Percentiles rank a stretch among this genome's conserved stretches.
phyloP scores from a whole-genome alignment of 30 jellyfish, hydroid and myxozoan genomes.

The Aurelia aurita complex sp. Pacific region DNA sequence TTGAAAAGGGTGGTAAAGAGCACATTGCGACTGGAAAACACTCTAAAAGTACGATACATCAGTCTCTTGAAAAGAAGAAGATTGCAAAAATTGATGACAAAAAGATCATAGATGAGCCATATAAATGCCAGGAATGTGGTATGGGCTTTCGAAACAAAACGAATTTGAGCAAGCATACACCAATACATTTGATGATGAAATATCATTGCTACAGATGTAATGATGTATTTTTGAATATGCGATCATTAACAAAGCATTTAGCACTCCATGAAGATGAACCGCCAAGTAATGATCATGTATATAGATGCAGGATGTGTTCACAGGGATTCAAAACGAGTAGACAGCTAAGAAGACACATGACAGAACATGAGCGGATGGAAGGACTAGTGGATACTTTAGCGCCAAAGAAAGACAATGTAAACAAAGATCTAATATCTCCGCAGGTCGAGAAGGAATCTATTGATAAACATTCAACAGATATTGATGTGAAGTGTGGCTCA shows the following conservation, averaged over 20 bases:
- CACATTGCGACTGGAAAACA: background rate
- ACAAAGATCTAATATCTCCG: background rate
- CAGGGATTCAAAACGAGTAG: slow-evolving; percentile 59
- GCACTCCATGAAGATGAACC: slow-evolving; percentile 63
- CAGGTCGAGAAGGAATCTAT: background rate
- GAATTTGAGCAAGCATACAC: slow-evolving; percentile 56
- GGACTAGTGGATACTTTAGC: background rate
- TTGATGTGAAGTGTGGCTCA: slow-evolving; percentile 13
- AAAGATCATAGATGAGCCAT: slow-evolving; percentile 17
- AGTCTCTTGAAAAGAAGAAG: background rate
- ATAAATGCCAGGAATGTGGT: slow-evolving; percentile 65
- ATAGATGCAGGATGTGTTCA: slow-evolving; percentile 61
- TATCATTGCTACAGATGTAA: slow-evolving; percentile 79
- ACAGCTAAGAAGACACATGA: slow-evolving; percentile 38
- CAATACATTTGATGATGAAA: slow-evolving; percentile 50
- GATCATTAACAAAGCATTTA: slow-evolving; percentile 83
- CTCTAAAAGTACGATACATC: background rate
- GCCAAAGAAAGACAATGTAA: background rate
- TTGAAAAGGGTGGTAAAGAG: background rate
- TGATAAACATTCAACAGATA: background rate
- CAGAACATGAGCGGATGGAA: slow-evolving; percentile 41
- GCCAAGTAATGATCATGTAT: slow-evolving; percentile 4
- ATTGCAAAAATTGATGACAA: background rate
- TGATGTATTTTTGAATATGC: slow-evolving; percentile 74
- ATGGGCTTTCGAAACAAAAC: slow-evolving; percentile 47